Evolutionary conservation across 2,888 invertebrate genomes (phyloP).

Genomic region (Eristalinus sepulchralis): DNA sequence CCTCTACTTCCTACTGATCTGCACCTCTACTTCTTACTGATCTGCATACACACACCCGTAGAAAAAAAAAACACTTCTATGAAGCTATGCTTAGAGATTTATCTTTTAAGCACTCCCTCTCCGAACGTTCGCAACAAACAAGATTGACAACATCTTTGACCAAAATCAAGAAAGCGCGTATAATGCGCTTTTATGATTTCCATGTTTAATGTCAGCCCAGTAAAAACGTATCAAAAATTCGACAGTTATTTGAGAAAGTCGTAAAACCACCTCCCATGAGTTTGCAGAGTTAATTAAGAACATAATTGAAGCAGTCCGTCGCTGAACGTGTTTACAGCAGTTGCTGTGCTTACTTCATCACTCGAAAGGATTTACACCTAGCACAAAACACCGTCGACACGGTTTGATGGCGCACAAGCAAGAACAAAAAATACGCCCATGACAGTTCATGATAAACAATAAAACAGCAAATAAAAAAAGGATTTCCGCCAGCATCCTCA

Average conservation of each 20-base stretch:
- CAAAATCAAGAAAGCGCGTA: no score
- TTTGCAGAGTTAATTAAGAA: background rate
- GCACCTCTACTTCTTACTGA: no score
- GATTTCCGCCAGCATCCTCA: background rate
- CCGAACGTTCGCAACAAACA: no score
- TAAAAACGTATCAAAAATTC: background rate
- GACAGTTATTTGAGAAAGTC: background rate
- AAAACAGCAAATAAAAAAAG: background rate
- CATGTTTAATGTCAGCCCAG: background rate
- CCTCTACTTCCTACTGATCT: no score
- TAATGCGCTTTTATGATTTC: no score
- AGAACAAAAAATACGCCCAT: background rate
- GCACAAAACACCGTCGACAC: background rate
- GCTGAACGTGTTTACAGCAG: background rate
- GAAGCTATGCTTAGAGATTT: no score
- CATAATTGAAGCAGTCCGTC: background rate
- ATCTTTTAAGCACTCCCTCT: no score
- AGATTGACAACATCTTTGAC: no score
- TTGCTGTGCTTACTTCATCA: background rate
- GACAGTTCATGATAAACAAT: background rate
- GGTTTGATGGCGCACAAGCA: background rate
- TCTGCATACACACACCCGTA: no score
- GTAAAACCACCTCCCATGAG: background rate
- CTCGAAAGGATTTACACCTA: background rate
- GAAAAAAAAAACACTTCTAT: no score